Conservation (phyloP, 2,113 vertebrate species). For the Ginglymostoma cirratum region DNA sequence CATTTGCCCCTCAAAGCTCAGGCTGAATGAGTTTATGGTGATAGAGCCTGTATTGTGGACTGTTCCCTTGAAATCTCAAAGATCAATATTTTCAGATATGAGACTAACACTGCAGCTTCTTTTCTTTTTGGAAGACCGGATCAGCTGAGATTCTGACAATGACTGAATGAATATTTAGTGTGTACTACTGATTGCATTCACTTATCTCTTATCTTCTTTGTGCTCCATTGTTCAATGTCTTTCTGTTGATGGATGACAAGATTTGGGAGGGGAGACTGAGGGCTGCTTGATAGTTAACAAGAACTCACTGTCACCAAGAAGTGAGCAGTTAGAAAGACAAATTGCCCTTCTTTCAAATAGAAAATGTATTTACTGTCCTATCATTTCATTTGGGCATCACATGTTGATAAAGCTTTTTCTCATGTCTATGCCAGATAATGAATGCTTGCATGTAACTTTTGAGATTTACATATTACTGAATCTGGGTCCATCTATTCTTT, state of each 20-base stretch:
- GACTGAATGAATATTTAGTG: slow-evolving; percentile 19
- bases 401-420: background rate
- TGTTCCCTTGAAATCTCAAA: slow-evolving; percentile 7
- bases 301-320: slow-evolving; percentile 28
- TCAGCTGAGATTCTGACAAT: slow-evolving; percentile 17
- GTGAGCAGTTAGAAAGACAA: slow-evolving; percentile 34
- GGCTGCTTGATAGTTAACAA: slow-evolving; percentile 27
- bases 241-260: slow-evolving; percentile 16
- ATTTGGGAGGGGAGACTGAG: background rate
- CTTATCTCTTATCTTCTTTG: slow-evolving; percentile 33
- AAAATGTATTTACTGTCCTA: slow-evolving; percentile 23
- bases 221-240: slow-evolving; percentile 9
- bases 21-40: background rate
- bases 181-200: background rate
- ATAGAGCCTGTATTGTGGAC: background rate
- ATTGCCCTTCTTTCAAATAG: background rate
- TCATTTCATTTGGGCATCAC: background rate
- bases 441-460: background rate
- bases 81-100: slow-evolving; percentile 13
- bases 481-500: background rate
- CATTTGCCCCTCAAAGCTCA: background rate
- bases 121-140: background rate
- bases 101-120: background rate
- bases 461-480: background rate
- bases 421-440: background rate